A percentile compares a stretch with the other conserved stretches of the same genome.
phyloP scores from a whole-genome alignment of 2,888 invertebrate species.

The Cordilura impudica region DNA sequence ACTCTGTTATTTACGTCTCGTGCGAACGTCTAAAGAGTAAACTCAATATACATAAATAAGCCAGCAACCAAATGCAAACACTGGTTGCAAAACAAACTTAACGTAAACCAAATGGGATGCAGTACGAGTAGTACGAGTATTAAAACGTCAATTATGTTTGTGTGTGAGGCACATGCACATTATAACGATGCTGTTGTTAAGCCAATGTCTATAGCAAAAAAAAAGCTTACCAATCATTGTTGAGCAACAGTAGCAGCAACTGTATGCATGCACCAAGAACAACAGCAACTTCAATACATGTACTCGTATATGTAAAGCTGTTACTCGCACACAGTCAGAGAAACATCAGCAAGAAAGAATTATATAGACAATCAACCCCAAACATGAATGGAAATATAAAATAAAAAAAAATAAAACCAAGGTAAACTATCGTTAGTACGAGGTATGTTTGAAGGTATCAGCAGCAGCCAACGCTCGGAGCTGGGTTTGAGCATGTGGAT shows the following conservation, averaged over 20 bases:
- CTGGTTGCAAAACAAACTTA: slow-evolving; percentile 21
- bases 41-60: slow-evolving; percentile 1
- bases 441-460: neutral
- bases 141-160: slow-evolving; percentile 28
- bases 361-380: slow-evolving; percentile 38
- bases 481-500: slow-evolving; percentile 54
- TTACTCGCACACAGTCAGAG: neutral
- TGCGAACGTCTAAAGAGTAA: neutral
- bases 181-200: slow-evolving; percentile 9
- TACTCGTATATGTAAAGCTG: neutral
- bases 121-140: neutral
- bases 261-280: slow-evolving; percentile 21
- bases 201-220: slow-evolving; percentile 12
- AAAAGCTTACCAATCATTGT: slow-evolving; percentile 60
- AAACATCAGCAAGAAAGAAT: slow-evolving; percentile 4
- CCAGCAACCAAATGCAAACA: slow-evolving; percentile 9
- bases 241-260: slow-evolving; percentile 54
- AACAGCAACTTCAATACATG: slow-evolving; percentile 27
- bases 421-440: neutral
- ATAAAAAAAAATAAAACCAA: neutral
- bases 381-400: slow-evolving; percentile 37
- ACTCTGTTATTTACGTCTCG: slow-evolving; percentile 7
- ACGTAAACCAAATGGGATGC: neutral
- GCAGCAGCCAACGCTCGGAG: slow-evolving; percentile 5
- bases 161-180: slow-evolving; percentile 24